phyloP scores from a whole-genome alignment of 2,113 vertebrate species.

The Potamarius usumacintae region DNA sequence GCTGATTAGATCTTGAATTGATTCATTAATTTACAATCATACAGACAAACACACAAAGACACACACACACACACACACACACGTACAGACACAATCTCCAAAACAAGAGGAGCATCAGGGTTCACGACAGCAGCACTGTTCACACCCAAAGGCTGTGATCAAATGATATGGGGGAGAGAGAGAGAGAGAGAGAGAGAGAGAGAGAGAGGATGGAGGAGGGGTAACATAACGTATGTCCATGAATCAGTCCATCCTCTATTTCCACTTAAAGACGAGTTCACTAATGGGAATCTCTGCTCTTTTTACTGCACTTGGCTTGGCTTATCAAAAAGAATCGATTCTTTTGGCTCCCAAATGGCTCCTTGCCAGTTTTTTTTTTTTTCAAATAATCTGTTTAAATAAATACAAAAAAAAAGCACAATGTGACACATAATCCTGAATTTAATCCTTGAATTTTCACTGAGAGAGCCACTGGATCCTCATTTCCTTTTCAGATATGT shows the following conservation, averaged over 20 bases:
- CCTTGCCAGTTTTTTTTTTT: not conserved
- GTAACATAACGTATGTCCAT: conserved; percentile 32
- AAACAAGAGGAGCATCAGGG: conserved; percentile 27
- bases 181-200: conserved; percentile 35
- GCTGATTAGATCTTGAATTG: not conserved
- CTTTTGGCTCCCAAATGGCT: not conserved
- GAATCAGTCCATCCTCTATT: conserved; percentile 23
- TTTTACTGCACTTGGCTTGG: not conserved
- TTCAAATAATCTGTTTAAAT: not conserved
- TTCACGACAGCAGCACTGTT: conserved; percentile 17
- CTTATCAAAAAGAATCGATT: not conserved
- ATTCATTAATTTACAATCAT: conserved; percentile 21
- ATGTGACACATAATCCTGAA: not conserved
- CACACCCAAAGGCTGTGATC: conserved; percentile 47
- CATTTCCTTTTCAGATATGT: not conserved
- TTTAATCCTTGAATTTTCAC: not conserved
- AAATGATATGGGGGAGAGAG: conserved; percentile 35
- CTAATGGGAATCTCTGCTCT: not conserved
- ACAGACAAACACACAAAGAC: not conserved
- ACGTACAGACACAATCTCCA: conserved; percentile 5
- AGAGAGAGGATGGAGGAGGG: conserved; percentile 41
- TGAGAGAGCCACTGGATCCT: not conserved
- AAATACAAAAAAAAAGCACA: not conserved
- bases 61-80: conserved; percentile 16
- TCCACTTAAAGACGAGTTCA: not conserved